Conservation (phyloP, 1,140 invertebrate species). For the Mizuhopecten yessoensis region DNA sequence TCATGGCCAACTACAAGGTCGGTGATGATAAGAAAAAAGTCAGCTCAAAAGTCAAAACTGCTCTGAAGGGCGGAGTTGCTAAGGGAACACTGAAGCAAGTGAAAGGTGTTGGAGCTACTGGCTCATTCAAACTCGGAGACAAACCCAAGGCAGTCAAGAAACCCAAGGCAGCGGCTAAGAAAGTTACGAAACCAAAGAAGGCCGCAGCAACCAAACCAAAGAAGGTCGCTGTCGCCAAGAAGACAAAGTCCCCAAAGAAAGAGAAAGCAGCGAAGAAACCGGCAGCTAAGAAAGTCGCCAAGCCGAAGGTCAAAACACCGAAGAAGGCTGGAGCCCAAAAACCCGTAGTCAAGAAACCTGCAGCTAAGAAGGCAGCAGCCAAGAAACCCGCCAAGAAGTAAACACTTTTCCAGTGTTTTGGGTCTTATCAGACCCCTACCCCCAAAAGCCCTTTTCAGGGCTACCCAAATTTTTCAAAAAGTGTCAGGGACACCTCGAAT, state of each 20-base stretch:
- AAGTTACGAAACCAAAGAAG: slow-evolving; percentile 71
- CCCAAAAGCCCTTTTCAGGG: neutral
- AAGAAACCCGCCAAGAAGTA: neutral
- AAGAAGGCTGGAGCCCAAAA: neutral
- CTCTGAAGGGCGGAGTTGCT: slow-evolving; percentile 75
- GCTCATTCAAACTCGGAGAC: slow-evolving; percentile 81
- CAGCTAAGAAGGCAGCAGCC: too few species aligned
- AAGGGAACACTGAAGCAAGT: slow-evolving; percentile 76
- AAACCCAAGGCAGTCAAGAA: slow-evolving; percentile 68
- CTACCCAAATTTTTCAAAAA: neutral
- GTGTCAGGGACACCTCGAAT: neutral
- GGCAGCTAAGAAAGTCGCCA: slow-evolving; percentile 57
- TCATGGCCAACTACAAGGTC: slow-evolving; percentile 81
- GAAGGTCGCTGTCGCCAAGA: slow-evolving; percentile 57
- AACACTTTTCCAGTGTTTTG: neutral
- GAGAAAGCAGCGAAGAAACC: slow-evolving; percentile 59
- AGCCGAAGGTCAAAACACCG: slow-evolving; percentile 42
- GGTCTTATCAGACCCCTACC: neutral
- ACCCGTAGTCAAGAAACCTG: neutral
- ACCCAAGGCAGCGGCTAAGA: slow-evolving; percentile 63
- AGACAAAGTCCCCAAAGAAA: slow-evolving; percentile 73
- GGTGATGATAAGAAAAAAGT: slow-evolving; percentile 57
- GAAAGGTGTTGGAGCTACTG: slow-evolving; percentile 81
- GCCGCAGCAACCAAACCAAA: slow-evolving; percentile 60
- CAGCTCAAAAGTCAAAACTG: slow-evolving; percentile 76